Conservation (phyloP, 2,113 vertebrate species). For the Colossoma macropomum region DNA sequence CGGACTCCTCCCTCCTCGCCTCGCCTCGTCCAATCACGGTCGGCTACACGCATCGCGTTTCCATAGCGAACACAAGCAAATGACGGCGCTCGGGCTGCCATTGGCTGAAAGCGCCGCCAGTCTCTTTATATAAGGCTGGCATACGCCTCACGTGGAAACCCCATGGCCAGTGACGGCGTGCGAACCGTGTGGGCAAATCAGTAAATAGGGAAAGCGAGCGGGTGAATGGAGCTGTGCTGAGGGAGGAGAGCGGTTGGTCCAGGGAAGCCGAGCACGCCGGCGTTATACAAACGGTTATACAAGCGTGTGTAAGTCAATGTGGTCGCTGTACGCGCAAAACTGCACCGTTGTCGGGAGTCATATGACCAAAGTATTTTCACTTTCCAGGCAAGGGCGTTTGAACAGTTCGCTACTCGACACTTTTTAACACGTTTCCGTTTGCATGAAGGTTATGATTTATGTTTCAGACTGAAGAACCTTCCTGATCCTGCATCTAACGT, state of each 20-base stretch:
- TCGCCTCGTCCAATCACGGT: constrained; percentile 42
- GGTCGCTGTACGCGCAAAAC: constrained; percentile 22
- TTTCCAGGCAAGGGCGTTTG: neutral
- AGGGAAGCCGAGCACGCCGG: constrained; percentile 47
- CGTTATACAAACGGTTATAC: constrained; percentile 81
- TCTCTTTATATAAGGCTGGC: constrained; percentile 87
- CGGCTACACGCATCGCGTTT: constrained; percentile 54
- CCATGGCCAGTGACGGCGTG: constrained; percentile 72
- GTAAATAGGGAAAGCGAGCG: constrained; percentile 50
- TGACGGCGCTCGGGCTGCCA: constrained; percentile 7
- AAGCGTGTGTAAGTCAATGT: constrained; percentile 62
- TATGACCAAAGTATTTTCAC: neutral
- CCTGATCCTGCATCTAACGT: too few species aligned
- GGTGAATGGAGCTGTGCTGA: constrained; percentile 63
- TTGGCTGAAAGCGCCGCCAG: constrained; percentile 59
- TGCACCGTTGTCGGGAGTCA: neutral
- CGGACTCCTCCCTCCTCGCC: constrained; percentile 30
- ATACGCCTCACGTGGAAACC: constrained; percentile 84
- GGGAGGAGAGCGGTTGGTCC: constrained; percentile 66
- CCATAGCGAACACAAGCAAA: constrained; percentile 12
- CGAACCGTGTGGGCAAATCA: constrained; percentile 63
- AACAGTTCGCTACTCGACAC: too few species aligned
- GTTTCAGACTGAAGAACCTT: too few species aligned
- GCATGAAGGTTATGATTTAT: too few species aligned
- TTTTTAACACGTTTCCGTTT: too few species aligned